phyloP scores from a whole-genome alignment of 1,140 invertebrate genomes.

The Zaprionus taronus region DNA sequence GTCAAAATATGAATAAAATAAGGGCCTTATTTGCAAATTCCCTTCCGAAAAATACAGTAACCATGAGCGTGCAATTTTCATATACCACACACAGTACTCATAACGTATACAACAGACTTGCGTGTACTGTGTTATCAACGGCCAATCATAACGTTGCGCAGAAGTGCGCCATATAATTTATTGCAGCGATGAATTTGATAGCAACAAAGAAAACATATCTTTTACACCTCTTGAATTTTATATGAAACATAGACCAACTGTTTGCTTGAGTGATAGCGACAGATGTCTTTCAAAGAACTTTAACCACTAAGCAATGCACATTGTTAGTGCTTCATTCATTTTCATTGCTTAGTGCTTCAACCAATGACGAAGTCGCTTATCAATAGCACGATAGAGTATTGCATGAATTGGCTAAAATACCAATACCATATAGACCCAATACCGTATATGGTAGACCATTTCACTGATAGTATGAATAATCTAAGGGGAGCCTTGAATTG shows the following conservation, averaged over 20 bases:
- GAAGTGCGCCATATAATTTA: conserved; percentile 29
- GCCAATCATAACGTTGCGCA: conserved; percentile 8
- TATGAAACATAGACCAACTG: conserved; percentile 9
- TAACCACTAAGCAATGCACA: too few species aligned
- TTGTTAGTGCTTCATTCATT: too few species aligned
- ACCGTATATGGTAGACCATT: background rate
- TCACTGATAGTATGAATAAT: conserved; percentile 8
- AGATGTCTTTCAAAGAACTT: conserved; percentile 3
- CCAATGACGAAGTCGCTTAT: conserved; percentile 44
- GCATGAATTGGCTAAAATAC: conserved; percentile 15
- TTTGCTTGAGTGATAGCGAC: background rate
- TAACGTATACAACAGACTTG: background rate
- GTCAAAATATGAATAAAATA: background rate
- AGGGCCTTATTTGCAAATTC: background rate
- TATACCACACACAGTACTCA: background rate
- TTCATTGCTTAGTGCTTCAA: too few species aligned
- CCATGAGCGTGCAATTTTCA: conserved; percentile 29
- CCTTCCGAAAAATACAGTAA: conserved; percentile 30
- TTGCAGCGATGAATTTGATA: conserved; percentile 7
- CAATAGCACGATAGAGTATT: background rate
- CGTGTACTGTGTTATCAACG: conserved; percentile 9
- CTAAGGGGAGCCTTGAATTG: background rate
- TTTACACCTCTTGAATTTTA: background rate
- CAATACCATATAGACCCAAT: background rate
- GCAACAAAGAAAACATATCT: conserved; percentile 21